phyloP scores from a whole-genome alignment of 23 tunicate species.

The Ciona savignyi region DNA sequence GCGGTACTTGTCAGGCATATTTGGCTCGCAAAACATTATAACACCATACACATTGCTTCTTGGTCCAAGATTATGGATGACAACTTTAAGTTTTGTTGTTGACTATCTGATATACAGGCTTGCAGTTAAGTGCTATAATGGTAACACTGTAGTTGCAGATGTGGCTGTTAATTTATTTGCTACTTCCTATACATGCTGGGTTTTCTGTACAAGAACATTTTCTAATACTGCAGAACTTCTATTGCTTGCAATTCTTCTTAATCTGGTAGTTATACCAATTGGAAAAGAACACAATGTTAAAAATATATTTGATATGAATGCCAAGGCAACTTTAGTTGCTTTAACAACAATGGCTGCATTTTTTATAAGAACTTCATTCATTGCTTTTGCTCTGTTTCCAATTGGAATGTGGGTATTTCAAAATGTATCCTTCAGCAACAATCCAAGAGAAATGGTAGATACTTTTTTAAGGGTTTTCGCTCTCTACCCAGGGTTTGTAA shows the following conservation, averaged over 20 bases:
- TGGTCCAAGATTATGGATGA: slow-evolving; percentile 45
- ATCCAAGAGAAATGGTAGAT: not conserved
- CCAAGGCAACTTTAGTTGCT: slow-evolving; percentile 1
- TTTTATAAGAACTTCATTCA: slow-evolving; percentile 27
- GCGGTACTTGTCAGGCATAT: not conserved
- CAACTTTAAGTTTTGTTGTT: slow-evolving; percentile 15
- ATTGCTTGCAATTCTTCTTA: slow-evolving; percentile 16
- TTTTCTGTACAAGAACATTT: slow-evolving; percentile 49
- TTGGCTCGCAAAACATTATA: not conserved
- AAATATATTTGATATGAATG: not conserved
- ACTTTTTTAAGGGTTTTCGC: not conserved
- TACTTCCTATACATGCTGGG: slow-evolving; percentile 40
- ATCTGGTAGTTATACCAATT: slow-evolving; percentile 10
- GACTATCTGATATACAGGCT: slow-evolving; percentile 21
- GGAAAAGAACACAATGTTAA: not conserved
- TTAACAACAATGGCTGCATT: slow-evolving; percentile 12
- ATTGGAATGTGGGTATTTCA: slow-evolving; percentile 25
- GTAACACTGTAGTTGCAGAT: slow-evolving; percentile 6
- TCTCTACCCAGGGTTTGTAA: not conserved
- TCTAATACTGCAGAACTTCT: slow-evolving; percentile 24
- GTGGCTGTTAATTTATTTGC: slow-evolving; percentile 30
- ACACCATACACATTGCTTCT: slow-evolving; percentile 24
- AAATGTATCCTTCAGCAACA: not conserved
- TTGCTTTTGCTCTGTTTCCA: slow-evolving; percentile 24
- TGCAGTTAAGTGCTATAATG: slow-evolving; percentile 2